Evolutionary conservation across 2,797 vertebrate species (phyloP), one percentile per base, ranked within the genome.

Genomic region (Malacoraja senta): DNA sequence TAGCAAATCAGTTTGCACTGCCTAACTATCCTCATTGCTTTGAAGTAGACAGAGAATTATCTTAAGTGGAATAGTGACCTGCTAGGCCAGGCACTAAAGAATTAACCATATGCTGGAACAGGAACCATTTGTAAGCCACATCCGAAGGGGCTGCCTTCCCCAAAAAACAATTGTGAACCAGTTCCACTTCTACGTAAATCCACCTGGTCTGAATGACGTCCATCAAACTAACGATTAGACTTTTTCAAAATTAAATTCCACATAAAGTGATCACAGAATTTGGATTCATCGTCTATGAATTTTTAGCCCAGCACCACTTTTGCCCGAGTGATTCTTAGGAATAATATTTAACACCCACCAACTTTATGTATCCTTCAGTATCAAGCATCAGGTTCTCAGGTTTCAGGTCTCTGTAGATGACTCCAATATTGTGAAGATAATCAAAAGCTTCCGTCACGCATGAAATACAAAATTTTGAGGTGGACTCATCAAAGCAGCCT

Each of bases 331-430:
- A 71, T 88, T 93, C 94, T 29, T 74, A 92, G 93, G 93, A 93
- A 2, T 38, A 35, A 38, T 68, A 35, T 24, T 72, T 38, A 71
- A 71, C 17, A 92, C 96, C 96, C 96, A 99, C 98, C 97, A 99
- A 94, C 94, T 99, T 99, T 94, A 99, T 97, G 94, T 99, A 99
- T 90, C 98, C 98, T 0, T 98, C 98, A 0, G 97, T 94, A 93
- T 99, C 98, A 94, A 99, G 96, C 96, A 99, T 98, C 93, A 99
- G 97, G 91, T 99, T 99, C 96, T 99, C 98, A 8, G 98, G 98
- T 95, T 99, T 99, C 94, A 99, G 95, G 94, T 99, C 98, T 95
- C 98, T 96, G 96, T 99, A 99, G 94, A 99, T 97, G 93, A 99
- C 97, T 8, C 97, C 97, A 93, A 97, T 97, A 84, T 95, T 97